Percentiles rank a stretch among this genome's conserved stretches.
Evolutionary conservation across 1,140 invertebrate species (phyloP).

Genomic region (Drosophila nigrodunni): DNA sequence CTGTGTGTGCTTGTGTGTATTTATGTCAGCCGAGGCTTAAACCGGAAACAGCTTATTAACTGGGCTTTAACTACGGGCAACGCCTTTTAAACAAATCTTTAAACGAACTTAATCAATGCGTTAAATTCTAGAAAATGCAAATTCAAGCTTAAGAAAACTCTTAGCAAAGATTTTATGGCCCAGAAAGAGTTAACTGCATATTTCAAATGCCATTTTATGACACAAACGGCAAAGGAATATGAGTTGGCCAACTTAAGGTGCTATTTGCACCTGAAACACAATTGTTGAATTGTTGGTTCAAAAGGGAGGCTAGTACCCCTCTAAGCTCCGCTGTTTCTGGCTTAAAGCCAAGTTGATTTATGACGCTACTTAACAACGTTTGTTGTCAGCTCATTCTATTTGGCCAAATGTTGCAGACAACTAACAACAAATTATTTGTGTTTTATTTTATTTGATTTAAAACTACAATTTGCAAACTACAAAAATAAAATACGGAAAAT

Average conservation of each 20-base stretch:
- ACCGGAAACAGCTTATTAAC: constrained; percentile 67
- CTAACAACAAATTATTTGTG: constrained; percentile 45
- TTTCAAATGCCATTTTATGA: constrained; percentile 1
- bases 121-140: constrained; percentile 41
- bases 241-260: constrained; percentile 17
- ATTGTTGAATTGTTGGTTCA: constrained; percentile 48
- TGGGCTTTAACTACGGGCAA: constrained; percentile 27
- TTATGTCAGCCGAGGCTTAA: constrained; percentile 41
- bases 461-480: constrained; percentile 46
- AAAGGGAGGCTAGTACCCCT: not conserved
- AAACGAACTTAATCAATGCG: constrained; percentile 51
- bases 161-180: constrained; percentile 1
- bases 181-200: constrained; percentile 11
- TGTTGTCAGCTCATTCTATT: constrained; percentile 58
- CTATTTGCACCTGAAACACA: constrained; percentile 63
- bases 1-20: constrained; percentile 40
- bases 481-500: not conserved
- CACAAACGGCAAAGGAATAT: constrained; percentile 2
- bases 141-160: constrained; percentile 26
- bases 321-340: constrained; percentile 18
- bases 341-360: constrained; percentile 59
- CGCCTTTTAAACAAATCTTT: constrained; percentile 24
- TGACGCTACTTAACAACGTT: constrained; percentile 65
- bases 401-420: constrained; percentile 32
- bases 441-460: constrained; percentile 46